Evolutionary conservation across 2,113 vertebrate genomes (phyloP).

Genomic region (Plectropomus leopardus): DNA sequence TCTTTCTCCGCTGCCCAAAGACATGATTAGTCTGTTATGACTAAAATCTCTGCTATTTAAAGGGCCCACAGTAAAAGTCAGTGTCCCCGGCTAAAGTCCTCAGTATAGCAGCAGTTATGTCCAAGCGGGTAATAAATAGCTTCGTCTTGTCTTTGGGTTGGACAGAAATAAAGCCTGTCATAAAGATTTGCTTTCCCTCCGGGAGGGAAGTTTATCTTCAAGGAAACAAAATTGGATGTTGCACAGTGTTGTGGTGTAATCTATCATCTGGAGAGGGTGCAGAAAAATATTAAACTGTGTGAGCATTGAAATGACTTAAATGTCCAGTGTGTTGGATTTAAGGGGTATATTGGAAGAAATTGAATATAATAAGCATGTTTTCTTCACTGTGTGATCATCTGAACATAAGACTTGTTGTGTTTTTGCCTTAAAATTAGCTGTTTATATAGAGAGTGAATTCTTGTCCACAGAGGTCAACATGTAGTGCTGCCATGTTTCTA

Average conservation of each 20-base stretch:
- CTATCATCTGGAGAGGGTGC: not conserved
- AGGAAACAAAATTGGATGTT: constrained; percentile 30
- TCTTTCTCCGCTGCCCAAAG: constrained; percentile 7
- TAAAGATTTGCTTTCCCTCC: constrained; percentile 43
- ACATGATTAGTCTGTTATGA: constrained; percentile 46
- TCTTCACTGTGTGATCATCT: no score
- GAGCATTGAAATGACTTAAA: no score
- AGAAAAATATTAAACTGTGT: not conserved
- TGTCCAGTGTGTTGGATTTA: no score
- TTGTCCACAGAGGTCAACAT: no score
- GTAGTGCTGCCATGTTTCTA: no score
- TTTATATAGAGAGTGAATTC: no score
- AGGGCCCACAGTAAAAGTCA: constrained; percentile 54
- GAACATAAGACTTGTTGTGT: no score
- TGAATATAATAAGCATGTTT: no score
- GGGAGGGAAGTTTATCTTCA: constrained; percentile 13
- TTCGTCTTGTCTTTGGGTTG: constrained; percentile 32
- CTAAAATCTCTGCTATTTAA: constrained; percentile 62
- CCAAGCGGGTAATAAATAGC: constrained; percentile 62
- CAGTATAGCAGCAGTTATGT: constrained; percentile 29
- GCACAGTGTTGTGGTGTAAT: constrained; percentile 13
- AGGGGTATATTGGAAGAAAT: no score
- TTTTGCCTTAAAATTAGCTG: no score
- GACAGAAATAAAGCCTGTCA: constrained; percentile 51
- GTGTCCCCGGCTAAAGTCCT: constrained; percentile 44